Percentiles rank a stretch among this genome's conserved stretches.
phyloP scores from a whole-genome alignment of 2,113 vertebrate species.

The Corythornis madagascariensis region DNA sequence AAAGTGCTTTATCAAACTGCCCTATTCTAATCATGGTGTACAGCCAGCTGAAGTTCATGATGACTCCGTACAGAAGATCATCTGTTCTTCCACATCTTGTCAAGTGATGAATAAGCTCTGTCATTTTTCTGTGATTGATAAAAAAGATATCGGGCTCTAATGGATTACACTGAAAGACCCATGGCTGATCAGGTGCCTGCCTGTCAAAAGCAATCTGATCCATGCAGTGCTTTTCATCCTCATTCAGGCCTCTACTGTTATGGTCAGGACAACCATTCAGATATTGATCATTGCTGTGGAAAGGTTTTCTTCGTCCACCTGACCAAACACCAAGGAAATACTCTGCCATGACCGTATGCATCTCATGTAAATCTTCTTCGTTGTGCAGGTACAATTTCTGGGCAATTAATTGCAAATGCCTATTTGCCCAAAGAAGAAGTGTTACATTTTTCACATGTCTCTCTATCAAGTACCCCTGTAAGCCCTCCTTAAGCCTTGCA shows the following conservation, averaged over 20 bases:
- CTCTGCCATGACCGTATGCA: constrained; percentile 95
- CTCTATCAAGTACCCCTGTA: constrained; percentile 92
- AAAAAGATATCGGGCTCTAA: constrained; percentile 98
- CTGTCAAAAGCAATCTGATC: constrained; percentile 93
- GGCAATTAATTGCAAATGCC: constrained; percentile 95
- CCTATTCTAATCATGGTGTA: constrained; percentile 99
- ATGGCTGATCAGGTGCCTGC: constrained; percentile 95
- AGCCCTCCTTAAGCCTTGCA: constrained; percentile 92
- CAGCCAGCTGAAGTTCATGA: constrained; percentile 99
- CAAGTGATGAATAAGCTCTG: constrained; percentile 92
- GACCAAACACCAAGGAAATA: constrained; percentile 98
- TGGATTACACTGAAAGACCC: constrained; percentile 98
- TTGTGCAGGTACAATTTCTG: constrained; percentile 95
- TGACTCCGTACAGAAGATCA: constrained; percentile 93
- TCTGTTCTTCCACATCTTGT: constrained; percentile 92
- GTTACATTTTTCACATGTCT: constrained; percentile 92
- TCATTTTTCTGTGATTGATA: constrained; percentile 98
- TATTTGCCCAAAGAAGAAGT: constrained; percentile 95
- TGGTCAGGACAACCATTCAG: constrained; percentile 84
- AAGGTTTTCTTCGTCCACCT: constrained; percentile 92
- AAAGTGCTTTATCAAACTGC: constrained; percentile 92
- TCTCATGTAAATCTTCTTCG: constrained; percentile 89
- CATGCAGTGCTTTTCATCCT: constrained; percentile 85
- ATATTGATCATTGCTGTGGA: constrained; percentile 83
- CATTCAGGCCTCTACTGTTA: constrained; percentile 83